phyloP scores from a whole-genome alignment of 2,888 invertebrate species.

The Drosophila pullipes region DNA sequence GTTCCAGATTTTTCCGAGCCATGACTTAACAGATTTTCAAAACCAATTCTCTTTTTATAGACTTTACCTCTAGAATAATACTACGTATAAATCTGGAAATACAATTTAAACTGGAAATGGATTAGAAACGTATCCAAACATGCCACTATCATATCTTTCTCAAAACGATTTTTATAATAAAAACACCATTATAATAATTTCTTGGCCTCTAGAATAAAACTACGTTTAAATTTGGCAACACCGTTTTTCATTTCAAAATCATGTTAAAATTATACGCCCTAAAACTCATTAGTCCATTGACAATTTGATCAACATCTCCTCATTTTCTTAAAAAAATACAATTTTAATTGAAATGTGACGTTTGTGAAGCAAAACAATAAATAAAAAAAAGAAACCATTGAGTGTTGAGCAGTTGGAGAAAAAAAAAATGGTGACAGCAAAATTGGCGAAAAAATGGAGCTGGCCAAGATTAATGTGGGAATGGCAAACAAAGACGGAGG shows the following conservation, averaged over 20 bases:
- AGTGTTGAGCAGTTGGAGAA: neutral
- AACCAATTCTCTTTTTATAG: too few species aligned
- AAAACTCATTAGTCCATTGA: neutral
- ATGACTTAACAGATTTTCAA: too few species aligned
- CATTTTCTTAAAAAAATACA: neutral
- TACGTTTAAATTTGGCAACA: neutral
- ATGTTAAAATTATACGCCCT: neutral
- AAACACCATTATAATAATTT: too few species aligned
- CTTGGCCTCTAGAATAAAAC: too few species aligned
- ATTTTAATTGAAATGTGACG: constrained; percentile 9
- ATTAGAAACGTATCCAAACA: neutral
- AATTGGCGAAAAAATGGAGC: constrained; percentile 44
- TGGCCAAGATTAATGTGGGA: constrained; percentile 69
- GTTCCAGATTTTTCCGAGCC: too few species aligned
- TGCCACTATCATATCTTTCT: neutral
- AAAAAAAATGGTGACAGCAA: constrained; percentile 11
- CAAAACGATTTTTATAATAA: neutral
- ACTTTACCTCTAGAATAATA: too few species aligned
- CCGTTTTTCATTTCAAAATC: neutral
- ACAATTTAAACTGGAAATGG: too few species aligned
- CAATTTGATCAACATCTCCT: neutral
- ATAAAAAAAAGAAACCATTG: neutral
- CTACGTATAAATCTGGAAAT: too few species aligned
- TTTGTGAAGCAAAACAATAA: neutral
- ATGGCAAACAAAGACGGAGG: constrained; percentile 14